Base-by-base conservation (phyloP, 2,888 invertebrate species). In the Philonicus albiceps region DNA sequence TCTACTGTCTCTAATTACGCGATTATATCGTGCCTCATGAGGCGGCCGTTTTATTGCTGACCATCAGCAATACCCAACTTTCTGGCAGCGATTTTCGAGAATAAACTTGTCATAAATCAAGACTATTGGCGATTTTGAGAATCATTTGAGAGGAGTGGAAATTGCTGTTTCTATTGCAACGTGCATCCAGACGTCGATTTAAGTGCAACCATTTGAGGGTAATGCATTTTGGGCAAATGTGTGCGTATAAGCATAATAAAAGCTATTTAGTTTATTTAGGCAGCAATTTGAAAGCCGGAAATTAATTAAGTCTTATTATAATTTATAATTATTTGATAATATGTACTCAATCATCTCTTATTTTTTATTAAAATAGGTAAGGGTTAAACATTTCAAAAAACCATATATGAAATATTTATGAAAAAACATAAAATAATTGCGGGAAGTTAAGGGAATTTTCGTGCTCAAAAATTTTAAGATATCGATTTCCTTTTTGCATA, bases 91-190 rank as follows among this genome's bases (percentile, higher is more conserved):
- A 31, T 34, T 40, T 55, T 27, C 43, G 34, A 16, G 75, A 76
- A 85, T 85, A 85, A 31, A 85, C 30, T 37, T 85, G 75, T 75
- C 75, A 85, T 85, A 85, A 85, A 85, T 85, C 75, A 85, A 7
- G 34, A 19, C 85, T 53, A 85, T 85, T 85, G 75, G 22, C 37
- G 43, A 85, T 85, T 85, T 85, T 85, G 75, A 85, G 75, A 85
- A 75, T 53, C 11, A 85, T 55, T 85, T 81, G 78, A 80, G 80
- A 64, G 80, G 49, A 72, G 19, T 73, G 73, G 27, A 72, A 83
- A 72, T 83, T 43, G 55, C 83, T 27, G 49, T 64, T 83, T 64
- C 83, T 6, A 83, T 83, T 83, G 49, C 49, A 83, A 34, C 64
- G 27, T 34, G 37, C 55, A 13, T 22, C n/a, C 37, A 55, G 64